Evolutionary conservation across 2,113 vertebrate genomes (phyloP).

Genomic region (Ceyx cyanopectus): DNA sequence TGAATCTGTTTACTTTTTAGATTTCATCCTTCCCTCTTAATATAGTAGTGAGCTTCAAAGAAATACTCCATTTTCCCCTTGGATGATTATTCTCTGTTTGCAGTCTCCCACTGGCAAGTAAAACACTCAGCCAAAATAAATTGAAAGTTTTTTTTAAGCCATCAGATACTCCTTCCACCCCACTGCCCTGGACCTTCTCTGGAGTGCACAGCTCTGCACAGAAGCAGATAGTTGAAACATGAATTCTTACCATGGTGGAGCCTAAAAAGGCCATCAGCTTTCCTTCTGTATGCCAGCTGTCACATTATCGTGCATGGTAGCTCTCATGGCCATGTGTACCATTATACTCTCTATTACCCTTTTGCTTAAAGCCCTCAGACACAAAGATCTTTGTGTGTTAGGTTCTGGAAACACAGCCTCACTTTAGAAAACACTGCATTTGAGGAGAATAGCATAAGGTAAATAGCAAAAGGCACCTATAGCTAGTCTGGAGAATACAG

Average conservation of each 20-base stretch:
- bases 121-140: not conserved
- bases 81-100: not conserved
- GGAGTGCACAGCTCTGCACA: not conserved
- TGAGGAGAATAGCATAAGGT: not conserved
- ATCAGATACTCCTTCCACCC: not conserved
- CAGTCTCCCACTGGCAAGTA: not conserved
- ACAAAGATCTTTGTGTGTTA: not conserved
- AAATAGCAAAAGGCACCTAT: not conserved
- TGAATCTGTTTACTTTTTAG: constrained; percentile 17
- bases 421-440: not conserved
- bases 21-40: constrained; percentile 21
- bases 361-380: not conserved
- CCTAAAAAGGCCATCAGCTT: not conserved
- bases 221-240: not conserved
- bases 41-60: not conserved
- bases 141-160: not conserved
- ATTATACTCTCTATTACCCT: not conserved
- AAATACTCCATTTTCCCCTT: constrained; percentile 6
- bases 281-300: not conserved
- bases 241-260: not conserved
- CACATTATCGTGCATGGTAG: not conserved
- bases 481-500: not conserved
- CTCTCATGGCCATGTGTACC: not conserved
- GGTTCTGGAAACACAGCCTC: not conserved
- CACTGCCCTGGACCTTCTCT: not conserved